phyloP scores from a whole-genome alignment of 2,888 invertebrate species.

The Amblyjoppa fuscipennis region DNA sequence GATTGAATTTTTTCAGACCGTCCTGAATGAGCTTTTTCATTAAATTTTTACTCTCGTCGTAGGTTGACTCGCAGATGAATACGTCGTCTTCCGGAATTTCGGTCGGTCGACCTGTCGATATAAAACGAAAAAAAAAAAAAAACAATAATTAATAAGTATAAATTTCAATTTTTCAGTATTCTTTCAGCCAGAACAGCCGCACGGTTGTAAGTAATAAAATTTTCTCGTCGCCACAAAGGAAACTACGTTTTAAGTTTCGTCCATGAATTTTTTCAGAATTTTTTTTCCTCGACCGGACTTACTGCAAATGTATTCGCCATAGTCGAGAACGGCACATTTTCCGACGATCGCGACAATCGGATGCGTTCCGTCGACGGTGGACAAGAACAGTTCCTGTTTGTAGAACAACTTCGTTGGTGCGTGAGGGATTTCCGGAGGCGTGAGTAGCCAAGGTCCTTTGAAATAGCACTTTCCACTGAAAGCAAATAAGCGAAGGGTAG shows the following conservation, averaged over 20 bases:
- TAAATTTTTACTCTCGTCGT: slow-evolving; percentile 94
- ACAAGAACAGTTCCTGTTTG: slow-evolving; percentile 96
- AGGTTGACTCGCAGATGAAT: slow-evolving; percentile 96
- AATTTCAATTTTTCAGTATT: not conserved
- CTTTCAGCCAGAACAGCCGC: not conserved
- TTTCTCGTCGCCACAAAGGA: not conserved
- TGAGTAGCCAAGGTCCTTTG: slow-evolving; percentile 97
- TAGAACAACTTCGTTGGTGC: slow-evolving; percentile 93
- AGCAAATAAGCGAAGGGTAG: not conserved
- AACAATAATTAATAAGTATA: not conserved
- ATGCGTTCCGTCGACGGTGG: slow-evolving; percentile 96
- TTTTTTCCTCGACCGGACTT: slow-evolving; percentile 84
- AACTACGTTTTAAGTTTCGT: not conserved
- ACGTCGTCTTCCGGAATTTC: slow-evolving; percentile 97
- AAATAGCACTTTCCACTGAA: slow-evolving; percentile 95
- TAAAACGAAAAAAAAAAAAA: not conserved
- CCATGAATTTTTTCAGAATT: not conserved
- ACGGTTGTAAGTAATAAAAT: not conserved
- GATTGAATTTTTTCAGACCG: slow-evolving; percentile 93
- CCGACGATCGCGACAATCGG: slow-evolving; percentile 96
- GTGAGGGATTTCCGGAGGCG: slow-evolving; percentile 95
- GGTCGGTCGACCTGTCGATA: slow-evolving; percentile 92
- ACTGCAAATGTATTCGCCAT: slow-evolving; percentile 95
- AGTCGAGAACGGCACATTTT: slow-evolving; percentile 95
- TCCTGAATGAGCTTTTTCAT: slow-evolving; percentile 90